Evolutionary conservation across 1,140 invertebrate genomes (phyloP), one percentile per base, ranked within the genome.

Genomic region (Adelges cooleyi): DNA sequence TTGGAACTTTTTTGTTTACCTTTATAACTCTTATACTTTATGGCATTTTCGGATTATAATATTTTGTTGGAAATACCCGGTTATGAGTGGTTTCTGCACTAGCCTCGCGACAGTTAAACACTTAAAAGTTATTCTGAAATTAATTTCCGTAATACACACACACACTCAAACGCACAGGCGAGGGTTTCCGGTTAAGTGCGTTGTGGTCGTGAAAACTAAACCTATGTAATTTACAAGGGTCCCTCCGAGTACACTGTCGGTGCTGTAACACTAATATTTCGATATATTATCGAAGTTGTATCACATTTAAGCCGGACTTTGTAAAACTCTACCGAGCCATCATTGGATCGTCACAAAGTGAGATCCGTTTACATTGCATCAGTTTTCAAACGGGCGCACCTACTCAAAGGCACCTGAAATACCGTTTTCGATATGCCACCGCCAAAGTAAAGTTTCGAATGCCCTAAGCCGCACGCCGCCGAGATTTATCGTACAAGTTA

Each of bases 251-350:
- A 29, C 17, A 13, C 23, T 33, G 11, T 33, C 29, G 29, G 5
- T 33, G 5, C 11, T 9, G 1, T 2, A 36, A 33, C n/a, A 20
- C n/a, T 17, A 18, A 29, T 59, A 25, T 29, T 27, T 44, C 38
- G 38, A 13, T 42, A 36, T 23, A 33, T 33, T 33, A 11, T 33
- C 29, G 29, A 33, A 33, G 29, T 33, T 33, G 11, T 6, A 33
- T 11, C 29, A 6, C 11, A 11, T 33, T 33, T 62, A 62, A 62
- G 56, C 56, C 42, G 38, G 36, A 59, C 54, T 59, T 59, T 44
- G 40, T 11, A 23, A 44, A 27, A 59, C 40, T 15, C 54, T 38
- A 17, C 54, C 23, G 15, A 8, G 8, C 38, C 23, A 17, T 8
- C 22, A 8, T 29, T 13, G 9, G 17, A 2, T 33, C 42, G 42